phyloP scores from a whole-genome alignment of 2,888 invertebrate species.

The Thecocarcelia acutangulata region DNA sequence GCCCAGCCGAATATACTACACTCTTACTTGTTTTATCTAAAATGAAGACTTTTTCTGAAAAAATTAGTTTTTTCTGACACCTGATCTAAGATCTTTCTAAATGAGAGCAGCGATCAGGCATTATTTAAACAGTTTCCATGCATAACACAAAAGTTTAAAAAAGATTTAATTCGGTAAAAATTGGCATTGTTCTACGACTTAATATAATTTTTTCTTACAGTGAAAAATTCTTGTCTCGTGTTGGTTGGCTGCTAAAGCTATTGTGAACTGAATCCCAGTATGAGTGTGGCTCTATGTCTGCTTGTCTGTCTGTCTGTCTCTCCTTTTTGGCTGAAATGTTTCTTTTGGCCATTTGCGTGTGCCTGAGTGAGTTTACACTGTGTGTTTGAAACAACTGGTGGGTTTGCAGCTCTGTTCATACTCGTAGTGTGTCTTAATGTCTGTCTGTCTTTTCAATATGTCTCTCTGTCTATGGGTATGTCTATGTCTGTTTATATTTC shows the following conservation, averaged over 20 bases:
- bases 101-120: too few relatives aligned
- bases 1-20: too few relatives aligned
- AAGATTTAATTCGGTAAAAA: too few relatives aligned
- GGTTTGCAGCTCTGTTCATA: constrained; percentile 45
- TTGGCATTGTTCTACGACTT: too few relatives aligned
- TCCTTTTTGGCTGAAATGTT: constrained; percentile 33
- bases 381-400: constrained; percentile 46
- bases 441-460: constrained; percentile 13
- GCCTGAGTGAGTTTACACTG: constrained; percentile 10
- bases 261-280: constrained; percentile 20
- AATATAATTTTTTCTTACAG: constrained; percentile 14
- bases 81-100: too few relatives aligned
- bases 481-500: constrained; percentile 42
- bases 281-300: too few relatives aligned
- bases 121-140: too few relatives aligned
- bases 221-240: constrained; percentile 56
- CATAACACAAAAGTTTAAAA: too few relatives aligned
- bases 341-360: constrained; percentile 47
- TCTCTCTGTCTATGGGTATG: constrained; percentile 32
- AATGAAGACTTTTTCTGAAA: too few relatives aligned
- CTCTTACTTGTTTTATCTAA: too few relatives aligned
- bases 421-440: constrained; percentile 28
- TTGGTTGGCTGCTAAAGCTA: constrained; percentile 43
- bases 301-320: constrained; percentile 1
- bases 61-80: too few relatives aligned